Percentiles rank a stretch among this genome's conserved stretches.
Conservation (phyloP, 1,140 invertebrate genomes). For the Leptestheria dahalacensis region DNA sequence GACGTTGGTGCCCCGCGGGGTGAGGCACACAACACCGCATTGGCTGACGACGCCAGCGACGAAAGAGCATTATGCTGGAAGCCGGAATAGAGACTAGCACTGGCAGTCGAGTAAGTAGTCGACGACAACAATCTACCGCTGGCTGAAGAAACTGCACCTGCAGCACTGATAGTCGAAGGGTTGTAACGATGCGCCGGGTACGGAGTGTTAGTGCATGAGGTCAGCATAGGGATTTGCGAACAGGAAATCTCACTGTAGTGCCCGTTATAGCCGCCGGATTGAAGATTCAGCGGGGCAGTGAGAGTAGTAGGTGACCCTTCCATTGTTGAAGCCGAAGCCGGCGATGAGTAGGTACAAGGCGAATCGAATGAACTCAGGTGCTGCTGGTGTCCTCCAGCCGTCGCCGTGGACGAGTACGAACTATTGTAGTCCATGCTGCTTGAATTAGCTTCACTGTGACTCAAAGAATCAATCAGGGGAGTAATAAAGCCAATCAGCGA, state of each 20-base stretch:
- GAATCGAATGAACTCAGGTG: neutral
- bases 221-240: neutral
- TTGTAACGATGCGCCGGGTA: neutral
- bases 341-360: neutral
- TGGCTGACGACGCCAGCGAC: neutral
- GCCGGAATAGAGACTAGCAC: neutral
- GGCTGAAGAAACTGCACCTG: neutral
- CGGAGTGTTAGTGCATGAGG: neutral
- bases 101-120: neutral
- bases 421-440: neutral
- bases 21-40: neutral
- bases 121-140: neutral
- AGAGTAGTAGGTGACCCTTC: neutral
- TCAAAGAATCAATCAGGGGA: too few relatives aligned
- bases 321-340: neutral
- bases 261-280: neutral
- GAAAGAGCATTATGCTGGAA: neutral
- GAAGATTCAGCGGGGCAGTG: neutral
- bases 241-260: neutral
- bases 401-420: neutral
- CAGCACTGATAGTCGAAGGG: neutral
- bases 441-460: neutral
- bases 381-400: neutral
- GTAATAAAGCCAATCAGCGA: too few relatives aligned
- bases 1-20: neutral